These are phyloP conservation scores for Pachymerium ferrugineum DNA, from an alignment of 2,888 invertebrate genomes.

Conservation along the genomic window DNA sequence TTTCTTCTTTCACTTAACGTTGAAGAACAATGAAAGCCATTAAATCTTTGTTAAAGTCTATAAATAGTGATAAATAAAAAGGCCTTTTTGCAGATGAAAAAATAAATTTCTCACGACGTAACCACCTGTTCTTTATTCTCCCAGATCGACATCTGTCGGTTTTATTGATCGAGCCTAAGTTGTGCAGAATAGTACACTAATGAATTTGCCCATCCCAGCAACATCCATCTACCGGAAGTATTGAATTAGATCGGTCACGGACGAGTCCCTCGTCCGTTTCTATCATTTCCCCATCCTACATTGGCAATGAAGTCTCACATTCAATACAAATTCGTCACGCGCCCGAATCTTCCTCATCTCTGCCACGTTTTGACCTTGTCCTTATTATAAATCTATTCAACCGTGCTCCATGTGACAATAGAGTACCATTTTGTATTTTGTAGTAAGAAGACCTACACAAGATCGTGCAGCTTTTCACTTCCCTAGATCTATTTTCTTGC, in stretches of 20 bases:
- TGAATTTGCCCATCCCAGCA: not conserved
- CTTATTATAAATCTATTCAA: not conserved
- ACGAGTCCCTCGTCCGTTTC: not conserved
- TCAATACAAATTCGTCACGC: not conserved
- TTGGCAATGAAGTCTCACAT: not conserved
- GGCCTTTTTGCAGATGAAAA: no score
- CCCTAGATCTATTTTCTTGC: not conserved
- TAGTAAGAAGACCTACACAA: not conserved
- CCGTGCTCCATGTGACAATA: not conserved
- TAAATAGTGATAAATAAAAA: no score
- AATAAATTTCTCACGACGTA: no score
- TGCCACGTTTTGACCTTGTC: not conserved
- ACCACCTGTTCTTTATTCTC: not conserved
- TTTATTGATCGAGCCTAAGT: not conserved
- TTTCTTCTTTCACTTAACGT: no score
- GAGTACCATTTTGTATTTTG: no score
- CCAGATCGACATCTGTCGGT: not conserved
- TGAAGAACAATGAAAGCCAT: no score
- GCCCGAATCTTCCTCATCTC: not conserved
- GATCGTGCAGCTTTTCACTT: not conserved
- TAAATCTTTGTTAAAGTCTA: no score
- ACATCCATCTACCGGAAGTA: not conserved
- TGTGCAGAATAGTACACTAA: not conserved
- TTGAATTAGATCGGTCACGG: not conserved
- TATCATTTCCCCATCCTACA: no score